Conservation (phyloP, 2,113 vertebrate genomes). For the Notarius quadriscutis region DNA sequence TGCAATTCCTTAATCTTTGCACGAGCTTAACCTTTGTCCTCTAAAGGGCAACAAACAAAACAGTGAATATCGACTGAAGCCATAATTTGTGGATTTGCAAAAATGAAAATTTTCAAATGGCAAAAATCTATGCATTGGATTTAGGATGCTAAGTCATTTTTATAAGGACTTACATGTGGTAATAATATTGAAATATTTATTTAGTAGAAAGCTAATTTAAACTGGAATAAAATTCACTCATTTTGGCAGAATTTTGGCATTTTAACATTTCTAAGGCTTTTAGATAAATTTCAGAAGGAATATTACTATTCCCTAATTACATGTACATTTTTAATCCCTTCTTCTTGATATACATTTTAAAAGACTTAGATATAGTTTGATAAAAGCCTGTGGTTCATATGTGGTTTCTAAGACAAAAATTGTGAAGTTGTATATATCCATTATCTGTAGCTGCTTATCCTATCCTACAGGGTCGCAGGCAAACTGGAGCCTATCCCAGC, state of each 20-base stretch:
- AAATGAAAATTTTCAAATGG: not conserved
- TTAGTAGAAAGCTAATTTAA: not conserved
- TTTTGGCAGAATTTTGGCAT: not conserved
- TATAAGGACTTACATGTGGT: too few species aligned
- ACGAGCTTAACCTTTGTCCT: not conserved
- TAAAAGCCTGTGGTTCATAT: not conserved
- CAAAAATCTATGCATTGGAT: not conserved
- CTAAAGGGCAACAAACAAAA: conserved; percentile 1
- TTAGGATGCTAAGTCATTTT: not conserved
- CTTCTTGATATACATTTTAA: not conserved
- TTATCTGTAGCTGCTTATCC: too few species aligned
- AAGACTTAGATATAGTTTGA: not conserved
- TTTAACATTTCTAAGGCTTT: not conserved
- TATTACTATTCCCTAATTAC: not conserved
- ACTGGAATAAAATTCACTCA: not conserved
- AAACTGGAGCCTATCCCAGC: too few species aligned
- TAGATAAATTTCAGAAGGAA: not conserved
- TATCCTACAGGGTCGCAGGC: too few species aligned
- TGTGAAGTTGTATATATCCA: not conserved
- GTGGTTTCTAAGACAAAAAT: not conserved
- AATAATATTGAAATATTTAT: not conserved
- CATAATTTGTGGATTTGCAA: not conserved
- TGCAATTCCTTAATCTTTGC: not conserved
- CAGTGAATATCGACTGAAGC: not conserved
- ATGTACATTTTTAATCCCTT: not conserved